These are phyloP conservation scores for Phenacoccus solenopsis DNA, from an alignment of 1,140 invertebrate genomes.

Conservation along the genomic window DNA sequence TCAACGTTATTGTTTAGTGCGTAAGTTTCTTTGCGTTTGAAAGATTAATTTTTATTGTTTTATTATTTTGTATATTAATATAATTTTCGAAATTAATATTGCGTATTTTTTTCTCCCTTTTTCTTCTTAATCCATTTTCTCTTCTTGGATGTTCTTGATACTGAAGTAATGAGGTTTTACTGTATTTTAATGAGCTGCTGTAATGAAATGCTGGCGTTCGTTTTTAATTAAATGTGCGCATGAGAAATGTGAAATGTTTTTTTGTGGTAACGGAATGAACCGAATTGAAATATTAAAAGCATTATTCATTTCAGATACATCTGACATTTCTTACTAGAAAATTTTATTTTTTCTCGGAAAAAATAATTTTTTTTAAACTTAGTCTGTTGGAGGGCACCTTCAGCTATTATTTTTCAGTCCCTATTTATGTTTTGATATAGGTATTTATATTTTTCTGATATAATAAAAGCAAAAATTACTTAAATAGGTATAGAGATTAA, in stretches of 20 bases:
- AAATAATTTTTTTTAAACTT: too few relatives aligned
- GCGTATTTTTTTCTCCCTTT: constrained; percentile 10
- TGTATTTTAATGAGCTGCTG: not conserved
- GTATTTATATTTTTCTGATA: too few relatives aligned
- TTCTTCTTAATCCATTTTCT: not conserved
- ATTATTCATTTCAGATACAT: too few relatives aligned
- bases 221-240: not conserved
- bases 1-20: not conserved
- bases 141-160: not conserved
- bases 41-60: constrained; percentile 5
- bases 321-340: too few relatives aligned
- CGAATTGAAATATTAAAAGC: too few relatives aligned
- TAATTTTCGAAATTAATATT: not conserved
- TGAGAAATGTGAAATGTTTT: not conserved
- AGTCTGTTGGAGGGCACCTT: too few relatives aligned
- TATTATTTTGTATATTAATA: not conserved
- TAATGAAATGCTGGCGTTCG: not conserved
- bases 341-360: too few relatives aligned
- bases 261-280: not conserved
- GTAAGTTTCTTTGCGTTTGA: not conserved
- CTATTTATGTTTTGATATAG: too few relatives aligned
- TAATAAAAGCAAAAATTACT: too few relatives aligned
- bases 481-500: too few relatives aligned
- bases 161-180: not conserved
- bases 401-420: too few relatives aligned